phyloP scores from a whole-genome alignment of 2,113 vertebrate species.

The Mastomys natalensis region DNA sequence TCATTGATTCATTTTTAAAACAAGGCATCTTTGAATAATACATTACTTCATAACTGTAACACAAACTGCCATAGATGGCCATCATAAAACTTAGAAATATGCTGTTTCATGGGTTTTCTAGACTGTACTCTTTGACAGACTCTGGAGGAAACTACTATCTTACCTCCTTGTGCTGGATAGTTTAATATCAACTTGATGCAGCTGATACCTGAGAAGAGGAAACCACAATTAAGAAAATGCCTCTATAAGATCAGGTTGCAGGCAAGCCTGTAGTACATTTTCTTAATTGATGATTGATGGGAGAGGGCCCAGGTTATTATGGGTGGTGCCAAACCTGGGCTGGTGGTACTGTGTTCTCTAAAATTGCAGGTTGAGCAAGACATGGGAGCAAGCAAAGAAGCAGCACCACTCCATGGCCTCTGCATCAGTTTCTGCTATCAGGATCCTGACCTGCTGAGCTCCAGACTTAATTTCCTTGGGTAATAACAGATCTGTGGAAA shows the following conservation, averaged over 20 bases:
- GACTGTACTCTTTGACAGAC: fast-evolving
- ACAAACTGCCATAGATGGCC: neutral
- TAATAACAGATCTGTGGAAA: neutral
- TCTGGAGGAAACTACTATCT: fast-evolving
- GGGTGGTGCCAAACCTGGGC: neutral
- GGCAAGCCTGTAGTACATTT: neutral
- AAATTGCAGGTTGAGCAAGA: neutral
- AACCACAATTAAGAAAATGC: neutral
- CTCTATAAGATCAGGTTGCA: neutral
- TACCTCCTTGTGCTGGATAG: neutral
- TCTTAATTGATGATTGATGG: neutral
- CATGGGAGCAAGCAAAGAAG: neutral
- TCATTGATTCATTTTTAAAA: neutral
- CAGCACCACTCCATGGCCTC: fast-evolving
- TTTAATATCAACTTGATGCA: neutral
- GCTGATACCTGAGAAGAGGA: neutral
- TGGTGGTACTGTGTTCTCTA: neutral
- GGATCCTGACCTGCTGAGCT: neutral
- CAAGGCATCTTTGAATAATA: neutral
- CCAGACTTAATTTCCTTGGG: neutral
- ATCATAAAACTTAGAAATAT: neutral
- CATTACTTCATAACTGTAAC: neutral
- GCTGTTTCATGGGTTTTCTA: neutral
- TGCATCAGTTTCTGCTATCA: neutral
- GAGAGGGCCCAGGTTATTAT: neutral